A percentile compares a stretch with the other conserved stretches of the same genome.
Evolutionary conservation across 2,888 invertebrate species (phyloP).

Genomic region (Maniola hyperantus): DNA sequence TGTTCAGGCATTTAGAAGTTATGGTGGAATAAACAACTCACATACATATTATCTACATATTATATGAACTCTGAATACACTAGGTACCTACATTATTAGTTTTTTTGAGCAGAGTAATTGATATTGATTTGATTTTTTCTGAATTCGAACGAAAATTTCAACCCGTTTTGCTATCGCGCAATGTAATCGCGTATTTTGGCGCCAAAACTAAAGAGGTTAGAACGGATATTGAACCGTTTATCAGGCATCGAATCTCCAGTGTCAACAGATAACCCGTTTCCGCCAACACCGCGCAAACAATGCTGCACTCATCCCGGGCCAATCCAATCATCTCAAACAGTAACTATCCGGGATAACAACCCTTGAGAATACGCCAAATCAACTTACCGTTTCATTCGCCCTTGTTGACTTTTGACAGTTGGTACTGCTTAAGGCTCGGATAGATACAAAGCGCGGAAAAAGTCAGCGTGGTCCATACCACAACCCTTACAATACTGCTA

Average conservation of each 20-base stretch:
- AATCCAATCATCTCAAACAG: constrained; percentile 80
- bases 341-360: constrained; percentile 75
- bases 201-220: constrained; percentile 23
- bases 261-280: constrained; percentile 47
- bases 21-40: too few species aligned
- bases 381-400: constrained; percentile 76
- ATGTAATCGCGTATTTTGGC: constrained; percentile 8
- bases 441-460: background rate
- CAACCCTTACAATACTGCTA: too few species aligned
- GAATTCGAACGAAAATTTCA: too few species aligned
- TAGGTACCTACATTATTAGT: too few species aligned
- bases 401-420: constrained; percentile 82
- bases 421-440: constrained; percentile 43
- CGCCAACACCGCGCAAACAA: constrained; percentile 64
- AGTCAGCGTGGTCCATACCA: background rate
- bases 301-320: constrained; percentile 66
- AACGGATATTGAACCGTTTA: constrained; percentile 43
- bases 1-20: too few species aligned
- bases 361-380: constrained; percentile 78
- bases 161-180: background rate
- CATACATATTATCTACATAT: too few species aligned
- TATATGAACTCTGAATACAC: too few species aligned
- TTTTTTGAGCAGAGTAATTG: too few species aligned
- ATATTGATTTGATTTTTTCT: too few species aligned
- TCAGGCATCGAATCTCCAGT: constrained; percentile 42